These are phyloP conservation scores for Phocides pigmalion DNA, from an alignment of 1,140 invertebrate genomes.

Conservation along the genomic window DNA sequence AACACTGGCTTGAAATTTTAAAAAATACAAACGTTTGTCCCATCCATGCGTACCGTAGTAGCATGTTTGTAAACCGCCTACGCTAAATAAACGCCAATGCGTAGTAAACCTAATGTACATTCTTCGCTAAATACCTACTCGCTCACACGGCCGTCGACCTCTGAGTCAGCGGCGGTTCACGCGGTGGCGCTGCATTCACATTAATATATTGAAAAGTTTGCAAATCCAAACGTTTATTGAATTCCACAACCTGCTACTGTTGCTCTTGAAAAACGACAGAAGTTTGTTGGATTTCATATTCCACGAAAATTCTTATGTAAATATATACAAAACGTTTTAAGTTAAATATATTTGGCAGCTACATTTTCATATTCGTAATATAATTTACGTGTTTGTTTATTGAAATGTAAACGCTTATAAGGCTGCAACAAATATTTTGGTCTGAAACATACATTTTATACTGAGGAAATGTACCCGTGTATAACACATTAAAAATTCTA, in stretches of 20 bases:
- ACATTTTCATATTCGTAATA: too few relatives aligned
- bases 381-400: too few relatives aligned
- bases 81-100: background rate
- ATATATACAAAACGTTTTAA: background rate
- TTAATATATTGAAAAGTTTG: constrained; percentile 48
- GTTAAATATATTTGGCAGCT: background rate
- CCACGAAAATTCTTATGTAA: background rate
- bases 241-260: constrained; percentile 27
- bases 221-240: constrained; percentile 40
- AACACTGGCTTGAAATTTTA: too few relatives aligned
- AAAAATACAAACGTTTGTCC: too few relatives aligned
- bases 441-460: too few relatives aligned
- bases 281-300: background rate
- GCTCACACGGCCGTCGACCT: constrained; percentile 39
- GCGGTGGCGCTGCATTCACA: constrained; percentile 27
- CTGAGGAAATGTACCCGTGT: too few relatives aligned
- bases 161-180: constrained; percentile 34
- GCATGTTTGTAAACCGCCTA: background rate
- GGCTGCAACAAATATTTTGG: too few relatives aligned
- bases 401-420: too few relatives aligned
- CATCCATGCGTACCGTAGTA: too few relatives aligned
- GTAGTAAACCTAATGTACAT: constrained; percentile 24
- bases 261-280: constrained; percentile 19
- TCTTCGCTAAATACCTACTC: constrained; percentile 42
- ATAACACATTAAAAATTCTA: too few relatives aligned